Percentiles rank a stretch among this genome's conserved stretches.
phyloP scores from a whole-genome alignment of 92 coral and sea anemone genomes.

The Palythoa heliodiscus region DNA sequence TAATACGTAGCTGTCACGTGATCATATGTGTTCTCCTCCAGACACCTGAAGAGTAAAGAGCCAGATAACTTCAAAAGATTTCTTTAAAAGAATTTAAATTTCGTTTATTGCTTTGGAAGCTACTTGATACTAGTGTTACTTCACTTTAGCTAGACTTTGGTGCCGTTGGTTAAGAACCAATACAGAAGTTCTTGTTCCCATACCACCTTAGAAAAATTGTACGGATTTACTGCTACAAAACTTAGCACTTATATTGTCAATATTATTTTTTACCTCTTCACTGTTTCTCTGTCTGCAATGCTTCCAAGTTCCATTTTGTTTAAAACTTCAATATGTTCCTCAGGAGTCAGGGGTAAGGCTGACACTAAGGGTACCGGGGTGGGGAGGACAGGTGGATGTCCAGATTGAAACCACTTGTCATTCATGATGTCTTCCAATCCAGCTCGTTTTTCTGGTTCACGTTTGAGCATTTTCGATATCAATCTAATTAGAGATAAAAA shows the following conservation, averaged over 20 bases:
- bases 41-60: constrained; percentile 59
- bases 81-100: no score
- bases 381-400: constrained; percentile 76
- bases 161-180: no score
- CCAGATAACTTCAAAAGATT: background rate
- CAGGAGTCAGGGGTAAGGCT: constrained; percentile 82
- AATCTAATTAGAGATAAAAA: constrained; percentile 46
- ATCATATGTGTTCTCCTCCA: constrained; percentile 84
- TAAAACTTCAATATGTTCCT: constrained; percentile 78
- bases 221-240: no score
- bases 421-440: constrained; percentile 80
- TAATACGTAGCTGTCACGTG: constrained; percentile 92
- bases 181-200: no score
- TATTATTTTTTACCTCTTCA: constrained; percentile 62
- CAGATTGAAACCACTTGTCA: constrained; percentile 88
- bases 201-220: no score
- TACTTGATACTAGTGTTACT: no score
- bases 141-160: no score
- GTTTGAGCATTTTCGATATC: constrained; percentile 85
- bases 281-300: constrained; percentile 81
- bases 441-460: constrained; percentile 88
- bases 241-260: no score
- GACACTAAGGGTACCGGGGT: constrained; percentile 89
- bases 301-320: constrained; percentile 87
- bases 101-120: no score